Evolutionary conservation across 2,888 invertebrate genomes (phyloP).

Genomic region (Lasioglossum calceatum): DNA sequence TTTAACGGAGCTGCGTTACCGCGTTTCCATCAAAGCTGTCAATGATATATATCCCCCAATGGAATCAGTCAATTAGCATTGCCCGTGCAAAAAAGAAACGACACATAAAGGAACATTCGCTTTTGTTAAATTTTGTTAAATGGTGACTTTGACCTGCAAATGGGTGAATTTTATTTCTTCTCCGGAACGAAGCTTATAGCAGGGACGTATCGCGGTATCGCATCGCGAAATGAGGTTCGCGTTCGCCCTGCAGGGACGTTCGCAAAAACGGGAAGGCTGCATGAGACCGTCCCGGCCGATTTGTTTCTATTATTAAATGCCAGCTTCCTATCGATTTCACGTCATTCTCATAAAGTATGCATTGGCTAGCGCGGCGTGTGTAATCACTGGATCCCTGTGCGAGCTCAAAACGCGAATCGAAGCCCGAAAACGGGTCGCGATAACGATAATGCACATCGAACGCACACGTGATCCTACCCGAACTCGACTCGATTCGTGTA

Average conservation of each 20-base stretch:
- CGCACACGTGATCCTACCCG: conserved; percentile 10
- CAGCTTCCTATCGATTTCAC: conserved; percentile 54
- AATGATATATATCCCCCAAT: not conserved
- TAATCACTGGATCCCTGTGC: conserved; percentile 23
- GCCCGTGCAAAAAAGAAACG: not conserved
- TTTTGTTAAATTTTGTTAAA: not conserved
- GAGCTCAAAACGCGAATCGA: not conserved
- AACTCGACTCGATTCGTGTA: not conserved
- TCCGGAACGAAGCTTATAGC: too few relatives aligned
- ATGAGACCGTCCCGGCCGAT: conserved; percentile 24
- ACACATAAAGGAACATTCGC: not conserved
- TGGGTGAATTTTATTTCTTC: not conserved
- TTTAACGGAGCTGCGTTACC: not conserved
- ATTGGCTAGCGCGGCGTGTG: not conserved
- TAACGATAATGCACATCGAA: conserved; percentile 13
- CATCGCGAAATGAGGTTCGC: not conserved
- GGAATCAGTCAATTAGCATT: not conserved
- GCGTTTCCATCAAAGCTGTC: not conserved
- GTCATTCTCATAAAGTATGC: conserved; percentile 35
- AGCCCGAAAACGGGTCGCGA: conserved; percentile 3
- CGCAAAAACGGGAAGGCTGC: not conserved
- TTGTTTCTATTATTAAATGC: conserved; percentile 62
- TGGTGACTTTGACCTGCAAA: not conserved
- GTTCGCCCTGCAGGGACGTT: not conserved
- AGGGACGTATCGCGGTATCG: not conserved